Conservation (phyloP, 1,140 invertebrate species). For the Trinorchestia longiramus region DNA sequence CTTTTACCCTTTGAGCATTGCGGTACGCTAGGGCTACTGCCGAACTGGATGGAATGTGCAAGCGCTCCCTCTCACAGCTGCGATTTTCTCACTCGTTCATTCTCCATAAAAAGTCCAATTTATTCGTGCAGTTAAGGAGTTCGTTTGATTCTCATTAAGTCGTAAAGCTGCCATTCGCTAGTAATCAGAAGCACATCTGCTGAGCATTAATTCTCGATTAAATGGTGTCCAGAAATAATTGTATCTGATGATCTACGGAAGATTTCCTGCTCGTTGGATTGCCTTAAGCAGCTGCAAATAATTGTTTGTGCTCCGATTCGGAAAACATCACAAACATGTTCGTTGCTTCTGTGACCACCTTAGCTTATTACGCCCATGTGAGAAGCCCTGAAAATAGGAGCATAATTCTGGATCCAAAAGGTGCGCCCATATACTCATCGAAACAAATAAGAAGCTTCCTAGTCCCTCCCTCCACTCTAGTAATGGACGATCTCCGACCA, state of each 20-base stretch:
- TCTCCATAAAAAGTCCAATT: slow-evolving; percentile 10
- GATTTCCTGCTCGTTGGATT: neutral
- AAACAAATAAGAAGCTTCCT: neutral
- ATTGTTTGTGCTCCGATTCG: neutral
- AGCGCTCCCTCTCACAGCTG: slow-evolving; percentile 13
- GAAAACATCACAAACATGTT: neutral
- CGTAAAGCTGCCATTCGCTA: neutral
- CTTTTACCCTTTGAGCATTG: neutral
- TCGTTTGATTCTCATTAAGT: slow-evolving; percentile 45
- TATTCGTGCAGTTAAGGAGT: slow-evolving; percentile 10
- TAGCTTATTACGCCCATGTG: neutral
- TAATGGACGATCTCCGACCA: slow-evolving; percentile 13
- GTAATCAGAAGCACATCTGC: slow-evolving; percentile 40
- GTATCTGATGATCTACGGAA: slow-evolving; percentile 9
- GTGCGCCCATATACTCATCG: neutral
- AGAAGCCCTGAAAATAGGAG: neutral
- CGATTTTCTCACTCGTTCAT: slow-evolving; percentile 22
- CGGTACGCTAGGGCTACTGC: neutral
- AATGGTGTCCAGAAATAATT: slow-evolving; percentile 34
- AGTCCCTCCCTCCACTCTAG: slow-evolving; percentile 14
- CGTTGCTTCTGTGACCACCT: neutral
- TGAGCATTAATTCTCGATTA: slow-evolving; percentile 39
- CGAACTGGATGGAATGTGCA: neutral
- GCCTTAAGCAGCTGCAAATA: neutral
- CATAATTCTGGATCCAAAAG: neutral